A percentile compares a stretch with the other conserved stretches of the same genome.
These are phyloP conservation scores for Synergus itoensis DNA, from an alignment of 2,888 invertebrate genomes.

Conservation along the genomic window DNA sequence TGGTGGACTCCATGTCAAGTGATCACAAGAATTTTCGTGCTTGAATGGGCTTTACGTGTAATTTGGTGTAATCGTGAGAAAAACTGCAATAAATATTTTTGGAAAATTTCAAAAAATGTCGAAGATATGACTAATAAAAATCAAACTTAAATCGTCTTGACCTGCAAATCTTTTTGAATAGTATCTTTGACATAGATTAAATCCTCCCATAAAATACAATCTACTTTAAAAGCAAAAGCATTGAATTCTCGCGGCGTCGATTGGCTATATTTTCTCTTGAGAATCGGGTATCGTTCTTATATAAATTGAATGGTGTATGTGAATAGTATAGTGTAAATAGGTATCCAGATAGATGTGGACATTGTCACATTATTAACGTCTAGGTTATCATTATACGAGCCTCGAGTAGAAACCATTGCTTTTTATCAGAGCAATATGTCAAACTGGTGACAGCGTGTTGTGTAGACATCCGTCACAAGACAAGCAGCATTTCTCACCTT, in stretches of 20 bases:
- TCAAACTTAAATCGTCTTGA: no score
- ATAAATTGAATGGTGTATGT: neutral
- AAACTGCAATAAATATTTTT: no score
- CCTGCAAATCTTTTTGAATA: neutral
- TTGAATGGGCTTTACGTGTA: no score
- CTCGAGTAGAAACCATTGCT: slow-evolving; percentile 64
- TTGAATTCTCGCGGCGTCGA: neutral
- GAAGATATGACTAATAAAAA: no score
- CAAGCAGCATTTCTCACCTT: slow-evolving; percentile 73
- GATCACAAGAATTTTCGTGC: no score
- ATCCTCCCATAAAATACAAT: neutral
- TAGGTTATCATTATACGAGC: slow-evolving; percentile 64
- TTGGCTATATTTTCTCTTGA: neutral
- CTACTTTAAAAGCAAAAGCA: neutral
- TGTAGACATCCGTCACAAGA: slow-evolving; percentile 74
- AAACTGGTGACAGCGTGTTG: slow-evolving; percentile 70
- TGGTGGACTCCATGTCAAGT: no score
- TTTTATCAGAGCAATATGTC: slow-evolving; percentile 76
- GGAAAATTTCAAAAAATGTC: no score
- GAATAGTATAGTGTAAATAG: neutral
- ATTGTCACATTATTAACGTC: slow-evolving; percentile 47
- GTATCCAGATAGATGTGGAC: neutral
- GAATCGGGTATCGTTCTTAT: neutral
- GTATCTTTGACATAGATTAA: neutral
- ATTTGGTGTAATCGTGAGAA: no score